A percentile compares a stretch with the other conserved stretches of the same genome.
phyloP scores from a whole-genome alignment of 2,888 invertebrate genomes.

The Sarcophaga rosellei region DNA sequence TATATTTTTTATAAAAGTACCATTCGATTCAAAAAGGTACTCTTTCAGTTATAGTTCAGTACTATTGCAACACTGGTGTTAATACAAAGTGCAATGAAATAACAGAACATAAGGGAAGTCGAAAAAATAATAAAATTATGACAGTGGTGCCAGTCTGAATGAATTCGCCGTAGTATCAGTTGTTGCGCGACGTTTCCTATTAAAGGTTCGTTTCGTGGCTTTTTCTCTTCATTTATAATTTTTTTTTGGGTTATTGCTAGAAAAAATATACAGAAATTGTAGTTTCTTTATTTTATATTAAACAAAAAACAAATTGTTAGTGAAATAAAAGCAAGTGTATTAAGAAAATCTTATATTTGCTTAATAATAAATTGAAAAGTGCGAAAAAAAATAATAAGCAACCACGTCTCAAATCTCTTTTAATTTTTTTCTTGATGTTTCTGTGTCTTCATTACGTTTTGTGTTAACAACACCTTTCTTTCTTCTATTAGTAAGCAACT shows the following conservation, averaged over 20 bases:
- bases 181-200: constrained; percentile 66
- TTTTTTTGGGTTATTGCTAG: constrained; percentile 49
- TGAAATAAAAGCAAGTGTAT: not conserved
- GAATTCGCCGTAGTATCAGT: constrained; percentile 65
- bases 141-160: not conserved
- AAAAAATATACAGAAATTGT: constrained; percentile 35
- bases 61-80: not conserved
- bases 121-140: constrained; percentile 22
- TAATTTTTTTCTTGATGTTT: constrained; percentile 21
- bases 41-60: no score
- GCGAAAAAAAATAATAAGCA: constrained; percentile 20
- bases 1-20: no score
- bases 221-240: constrained; percentile 32
- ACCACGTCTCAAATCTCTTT: constrained; percentile 67
- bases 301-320: not conserved
- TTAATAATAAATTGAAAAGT: constrained; percentile 22
- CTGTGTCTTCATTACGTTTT: constrained; percentile 32
- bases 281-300: not conserved
- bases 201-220: constrained; percentile 62
- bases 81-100: constrained; percentile 40
- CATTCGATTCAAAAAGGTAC: no score
- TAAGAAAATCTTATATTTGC: not conserved
- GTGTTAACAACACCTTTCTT: constrained; percentile 65
- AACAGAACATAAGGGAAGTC: constrained; percentile 42
- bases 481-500: constrained; percentile 64